Evolutionary conservation across 2,113 vertebrate genomes (phyloP), one percentile per base, ranked within the genome.

Genomic region (Eonycteris spelaea): DNA sequence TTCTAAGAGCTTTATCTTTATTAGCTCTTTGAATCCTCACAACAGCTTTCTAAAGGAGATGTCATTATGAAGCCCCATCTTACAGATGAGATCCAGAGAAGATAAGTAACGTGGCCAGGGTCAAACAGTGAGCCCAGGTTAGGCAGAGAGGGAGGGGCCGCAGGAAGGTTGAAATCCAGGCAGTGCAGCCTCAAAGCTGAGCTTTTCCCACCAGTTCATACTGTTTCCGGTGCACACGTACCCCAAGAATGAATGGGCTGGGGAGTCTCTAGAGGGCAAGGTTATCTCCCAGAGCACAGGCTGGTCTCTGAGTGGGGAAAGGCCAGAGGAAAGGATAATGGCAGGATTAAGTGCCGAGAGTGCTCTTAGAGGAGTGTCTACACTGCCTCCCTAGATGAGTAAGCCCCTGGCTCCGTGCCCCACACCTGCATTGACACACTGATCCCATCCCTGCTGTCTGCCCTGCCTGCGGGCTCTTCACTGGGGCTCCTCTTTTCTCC

Each of bases 361-460:
- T 7, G 33, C 35, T 75, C 68, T 33, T 4, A 22, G 26, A 70
- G 45, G 59, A 59, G 73, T 9, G 24, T 75, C 75, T 1, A n/a
- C 15, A 2, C 18, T 55, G 40, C 97, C 91, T 96, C 0, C 1
- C 79, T 12, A 51, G 88, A 19, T 5, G 82, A 5, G 89, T 1
- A 7, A 96, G 92, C 5, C 28, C 51, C 68, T 98, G 98, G 98
- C 97, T 95, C 80, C 84, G 0, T 0, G 96, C 97, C 98, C 82
- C 96, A 93, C 97, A 98, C 98, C 98, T 97, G 97, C 96, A 45
- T 28, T 97, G 98, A 98, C 98, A 98, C 94, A 97, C 95, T 97
- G 97, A 98, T 97, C 97, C 95, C 22, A 21, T 96, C 97, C 93
- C 75, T 4, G 1, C 90, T 21, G 59, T 24, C 83, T 84, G 28